phyloP scores from a whole-genome alignment of 2,113 vertebrate species.

The Aphyosemion australe region DNA sequence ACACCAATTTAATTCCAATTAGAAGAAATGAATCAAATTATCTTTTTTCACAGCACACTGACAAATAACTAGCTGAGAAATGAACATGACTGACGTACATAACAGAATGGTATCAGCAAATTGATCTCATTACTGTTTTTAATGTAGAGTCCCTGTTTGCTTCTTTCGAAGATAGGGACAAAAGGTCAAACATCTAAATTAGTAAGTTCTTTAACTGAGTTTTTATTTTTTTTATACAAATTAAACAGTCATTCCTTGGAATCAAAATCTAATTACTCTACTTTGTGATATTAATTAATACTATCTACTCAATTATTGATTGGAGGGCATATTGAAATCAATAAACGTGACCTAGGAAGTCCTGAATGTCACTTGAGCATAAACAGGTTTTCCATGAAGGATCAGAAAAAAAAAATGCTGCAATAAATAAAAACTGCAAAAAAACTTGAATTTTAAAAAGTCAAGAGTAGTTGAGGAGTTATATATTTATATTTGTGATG shows the following conservation, averaged over 20 bases:
- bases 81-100: slow-evolving; percentile 34
- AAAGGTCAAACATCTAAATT: slow-evolving; percentile 45
- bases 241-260: slow-evolving; percentile 7
- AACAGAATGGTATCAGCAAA: slow-evolving; percentile 49
- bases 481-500: too few relatives aligned
- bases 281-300: background rate
- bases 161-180: slow-evolving; percentile 17
- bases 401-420: too few relatives aligned
- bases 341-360: background rate
- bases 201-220: background rate
- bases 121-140: slow-evolving; percentile 25
- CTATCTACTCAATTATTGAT: slow-evolving; percentile 2
- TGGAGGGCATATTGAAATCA: slow-evolving; percentile 1
- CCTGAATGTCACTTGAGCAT: background rate
- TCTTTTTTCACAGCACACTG: slow-evolving; percentile 61
- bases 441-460: too few relatives aligned
- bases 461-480: too few relatives aligned
- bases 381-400: too few relatives aligned
- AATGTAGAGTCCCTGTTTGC: slow-evolving; percentile 18
- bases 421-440: too few relatives aligned
- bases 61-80: slow-evolving; percentile 47
- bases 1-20: slow-evolving; percentile 74
- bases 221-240: slow-evolving; percentile 4
- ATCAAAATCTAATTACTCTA: background rate
- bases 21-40: slow-evolving; percentile 69